Evolutionary conservation across 2,113 vertebrate species (phyloP).

Genomic region (Physeter macrocephalus): DNA sequence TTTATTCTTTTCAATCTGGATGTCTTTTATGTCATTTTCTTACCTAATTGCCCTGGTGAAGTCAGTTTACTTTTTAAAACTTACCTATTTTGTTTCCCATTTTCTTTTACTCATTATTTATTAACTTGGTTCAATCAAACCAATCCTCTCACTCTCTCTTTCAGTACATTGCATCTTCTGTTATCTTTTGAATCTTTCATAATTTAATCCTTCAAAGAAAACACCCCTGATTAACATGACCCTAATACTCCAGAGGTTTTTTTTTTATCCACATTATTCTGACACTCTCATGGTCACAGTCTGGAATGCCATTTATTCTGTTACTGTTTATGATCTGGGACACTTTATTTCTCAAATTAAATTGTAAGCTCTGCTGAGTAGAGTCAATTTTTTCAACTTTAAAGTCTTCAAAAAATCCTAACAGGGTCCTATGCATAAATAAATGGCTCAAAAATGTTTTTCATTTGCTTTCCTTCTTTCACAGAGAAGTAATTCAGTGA

Average conservation of each 20-base stretch:
- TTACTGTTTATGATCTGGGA: neutral
- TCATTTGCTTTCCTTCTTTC: neutral
- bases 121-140: neutral
- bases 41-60: neutral
- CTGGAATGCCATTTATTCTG: neutral
- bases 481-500: neutral
- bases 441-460: neutral
- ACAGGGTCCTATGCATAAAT: neutral
- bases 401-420: neutral
- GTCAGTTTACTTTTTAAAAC: neutral
- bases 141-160: neutral
- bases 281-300: neutral
- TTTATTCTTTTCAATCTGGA: neutral
- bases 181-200: neutral
- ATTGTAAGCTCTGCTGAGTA: neutral
- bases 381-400: neutral
- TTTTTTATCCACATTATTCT: neutral
- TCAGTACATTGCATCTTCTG: neutral
- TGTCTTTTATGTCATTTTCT: neutral
- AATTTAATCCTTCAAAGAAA: conserved; percentile 12
- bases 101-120: neutral
- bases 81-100: neutral
- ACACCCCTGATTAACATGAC: neutral
- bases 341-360: neutral
- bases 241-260: neutral